Base-by-base conservation (phyloP, 2,888 invertebrate species). In the Drosophila limbata region DNA sequence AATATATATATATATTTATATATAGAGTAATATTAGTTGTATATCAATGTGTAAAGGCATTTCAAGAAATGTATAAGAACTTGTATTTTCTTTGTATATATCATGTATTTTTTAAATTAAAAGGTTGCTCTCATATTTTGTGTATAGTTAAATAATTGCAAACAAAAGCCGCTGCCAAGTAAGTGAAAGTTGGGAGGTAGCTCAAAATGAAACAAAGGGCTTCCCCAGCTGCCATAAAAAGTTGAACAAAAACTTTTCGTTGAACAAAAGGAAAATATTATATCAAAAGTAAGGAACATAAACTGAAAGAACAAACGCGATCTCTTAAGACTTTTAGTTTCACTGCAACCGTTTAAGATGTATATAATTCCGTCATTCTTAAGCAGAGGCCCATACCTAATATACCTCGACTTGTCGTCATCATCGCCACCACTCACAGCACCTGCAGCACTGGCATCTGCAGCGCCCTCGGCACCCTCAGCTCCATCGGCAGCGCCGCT, bases 331-430 rank as follows among this genome's bases (percentile, higher is more conserved):
- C 42, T 65, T 69, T 28, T 62, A 57, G 69, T 73, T 70, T 56
- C 47, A 60, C 71, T 63, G 83, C 56, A 65, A 74, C 77, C 66
- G 48, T 63, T 71, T 40, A 25, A 66, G 61, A 69, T 55, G 85
- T 84, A 87, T 87, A 62, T 72, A 85, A 92, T 92, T 92, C 92
- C 92, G 90, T 92, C 92, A 92, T 92, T 92, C 93, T 91, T 90
- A 84, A 92, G 92, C 90, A 80, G 50, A 85, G 94, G 94, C 95
- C 95, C 95, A 94, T 95, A 95, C 95, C 95, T 95, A 94, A 93
- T 95, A 93, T 95, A 96, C 96, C 96, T 96, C 93, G 96, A 96
- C 94, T 96, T 96, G 94, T 97, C 97, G 93, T 97, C 97, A 93
- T 97, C 97, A 90, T 97, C 97, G 83, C 84, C 90, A 81, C 87